Base-by-base conservation (phyloP, 2,888 invertebrate species). In the Chrysina gloriosa region DNA sequence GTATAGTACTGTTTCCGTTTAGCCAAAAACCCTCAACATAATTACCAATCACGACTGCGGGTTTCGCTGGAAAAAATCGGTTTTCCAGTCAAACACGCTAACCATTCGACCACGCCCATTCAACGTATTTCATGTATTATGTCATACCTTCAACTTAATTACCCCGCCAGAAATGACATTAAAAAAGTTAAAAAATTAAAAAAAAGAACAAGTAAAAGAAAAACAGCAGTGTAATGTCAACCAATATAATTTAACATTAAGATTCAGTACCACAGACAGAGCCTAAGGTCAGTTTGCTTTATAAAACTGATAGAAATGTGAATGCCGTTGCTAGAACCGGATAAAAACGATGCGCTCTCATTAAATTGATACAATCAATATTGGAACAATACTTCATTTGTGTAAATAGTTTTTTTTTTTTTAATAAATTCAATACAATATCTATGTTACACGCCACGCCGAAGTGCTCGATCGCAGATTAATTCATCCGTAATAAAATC, bases 261-360 rank as follows among this genome's bases (percentile, higher is more conserved):
- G 58, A 39, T 58, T 58, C 58, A 58, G 39, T 58, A 58, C 58
- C 58, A 58, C 39, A 56, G 56, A 56, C 36, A 56, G 36, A 58
- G 58, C 31, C 39, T 58, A 58, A 47, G 16, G 3, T 56, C 58
- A 39, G 39, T 25, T 58, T 58, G 14, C 31, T 14, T 39, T 34
- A 39, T 25, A n/a, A 56, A 39, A 36, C 23, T 23, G 36, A 36
- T 58, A 39, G 21, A 58, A 58, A 39, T 39, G 31, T 52, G 34
- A 23, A 54, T 39, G 58, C 58, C 27, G 25, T 39, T 11, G 21
- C 58, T 58, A 58, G 23, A 39, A 39, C n/a, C 11, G 39, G 39
- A 58, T 52, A 52, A 52, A 52, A 52, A 27, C 27, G 25, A 27
- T 52, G 23, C 19, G 29, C 14, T n/a, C n/a, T 29, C 16, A 29